Evolutionary conservation across 2,113 vertebrate species (phyloP).

Genomic region (Nipponia nippon): DNA sequence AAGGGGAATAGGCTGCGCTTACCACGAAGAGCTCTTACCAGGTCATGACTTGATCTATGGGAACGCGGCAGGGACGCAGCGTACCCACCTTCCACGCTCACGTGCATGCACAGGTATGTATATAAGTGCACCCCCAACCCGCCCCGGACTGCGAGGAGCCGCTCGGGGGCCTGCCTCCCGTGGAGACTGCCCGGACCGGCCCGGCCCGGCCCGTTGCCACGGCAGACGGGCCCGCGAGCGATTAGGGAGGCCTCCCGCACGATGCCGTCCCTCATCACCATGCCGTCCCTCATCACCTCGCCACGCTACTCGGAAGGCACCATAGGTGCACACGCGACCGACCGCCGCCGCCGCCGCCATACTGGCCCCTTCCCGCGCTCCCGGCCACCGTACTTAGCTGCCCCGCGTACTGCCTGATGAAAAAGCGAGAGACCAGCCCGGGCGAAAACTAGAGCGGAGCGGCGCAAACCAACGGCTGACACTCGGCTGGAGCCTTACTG

Average conservation of each 20-base stretch:
- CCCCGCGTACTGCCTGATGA: background rate
- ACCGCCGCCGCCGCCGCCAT: slow-evolving; percentile 10
- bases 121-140: accelerated
- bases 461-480: accelerated
- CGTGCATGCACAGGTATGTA: accelerated
- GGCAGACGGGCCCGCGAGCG: background rate
- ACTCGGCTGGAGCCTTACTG: accelerated
- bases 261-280: background rate
- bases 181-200: too few species aligned
- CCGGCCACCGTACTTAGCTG: background rate
- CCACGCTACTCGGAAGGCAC: background rate
- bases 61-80: background rate
- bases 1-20: background rate
- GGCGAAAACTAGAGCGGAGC: accelerated
- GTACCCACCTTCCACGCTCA: too few species aligned
- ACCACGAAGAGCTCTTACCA: background rate
- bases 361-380: accelerated
- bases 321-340: background rate
- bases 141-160: accelerated
- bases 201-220: too few species aligned
- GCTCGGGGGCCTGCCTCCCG: background rate
- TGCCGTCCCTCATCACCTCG: background rate
- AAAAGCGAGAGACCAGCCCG: accelerated
- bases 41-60: accelerated
- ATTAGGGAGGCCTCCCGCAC: too few species aligned